Conservation (phyloP, 2,888 invertebrate species). For the Eupithecia inturbata region DNA sequence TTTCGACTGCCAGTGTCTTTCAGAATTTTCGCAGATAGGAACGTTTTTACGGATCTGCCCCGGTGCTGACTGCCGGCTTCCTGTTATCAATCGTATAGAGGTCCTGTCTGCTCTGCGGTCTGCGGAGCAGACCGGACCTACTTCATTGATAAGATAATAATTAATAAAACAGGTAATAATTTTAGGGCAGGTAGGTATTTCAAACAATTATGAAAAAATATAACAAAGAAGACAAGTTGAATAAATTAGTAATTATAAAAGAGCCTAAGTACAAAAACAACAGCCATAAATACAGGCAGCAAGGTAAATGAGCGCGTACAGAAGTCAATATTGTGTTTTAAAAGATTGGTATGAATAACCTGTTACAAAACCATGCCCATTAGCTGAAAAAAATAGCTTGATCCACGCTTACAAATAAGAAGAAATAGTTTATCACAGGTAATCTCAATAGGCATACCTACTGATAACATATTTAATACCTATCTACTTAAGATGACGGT, state of each 20-base stretch:
- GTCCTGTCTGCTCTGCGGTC: no score
- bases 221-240: neutral
- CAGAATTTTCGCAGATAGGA: neutral
- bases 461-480: slow-evolving; percentile 58
- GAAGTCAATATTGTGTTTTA: no score
- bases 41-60: no score
- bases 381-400: neutral
- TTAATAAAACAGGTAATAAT: no score
- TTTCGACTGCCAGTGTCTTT: neutral
- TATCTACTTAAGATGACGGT: slow-evolving; percentile 63
- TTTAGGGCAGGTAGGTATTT: no score
- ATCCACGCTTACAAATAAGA: neutral
- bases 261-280: neutral
- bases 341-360: no score
- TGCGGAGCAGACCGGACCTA: no score
- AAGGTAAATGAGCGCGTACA: neutral
- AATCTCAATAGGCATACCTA: slow-evolving; percentile 21
- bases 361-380: no score
- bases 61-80: no score
- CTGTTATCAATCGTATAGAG: no score
- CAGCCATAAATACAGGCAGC: neutral
- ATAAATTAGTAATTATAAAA: neutral
- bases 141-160: no score
- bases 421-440: slow-evolving; percentile 44
- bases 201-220: no score